Evolutionary conservation across 2,113 vertebrate species (phyloP).

Genomic region (Melanostigma gelatinosum): DNA sequence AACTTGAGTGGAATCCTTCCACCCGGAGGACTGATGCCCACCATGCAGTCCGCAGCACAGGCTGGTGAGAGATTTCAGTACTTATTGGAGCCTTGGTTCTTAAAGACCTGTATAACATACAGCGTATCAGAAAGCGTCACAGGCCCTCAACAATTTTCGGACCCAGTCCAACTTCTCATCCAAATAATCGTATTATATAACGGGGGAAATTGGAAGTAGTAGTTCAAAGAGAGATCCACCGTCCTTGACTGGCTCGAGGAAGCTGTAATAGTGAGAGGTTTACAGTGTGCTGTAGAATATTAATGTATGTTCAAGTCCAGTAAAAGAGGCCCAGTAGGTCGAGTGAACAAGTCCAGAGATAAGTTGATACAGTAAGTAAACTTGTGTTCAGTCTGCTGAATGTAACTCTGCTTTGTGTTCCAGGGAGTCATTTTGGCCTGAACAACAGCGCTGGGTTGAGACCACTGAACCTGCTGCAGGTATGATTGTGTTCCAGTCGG

Average conservation of each 20-base stretch:
- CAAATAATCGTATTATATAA: background rate
- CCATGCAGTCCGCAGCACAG: constrained; percentile 91
- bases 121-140: background rate
- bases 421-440: constrained; percentile 92
- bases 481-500: constrained; percentile 71
- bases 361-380: background rate
- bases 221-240: background rate
- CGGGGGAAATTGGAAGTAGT: background rate
- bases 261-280: background rate
- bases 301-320: background rate
- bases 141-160: background rate
- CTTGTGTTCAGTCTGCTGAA: background rate
- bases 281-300: background rate
- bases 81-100: background rate
- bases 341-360: background rate
- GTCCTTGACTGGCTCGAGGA: background rate
- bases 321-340: background rate
- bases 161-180: background rate
- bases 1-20: constrained; percentile 94
- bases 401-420: constrained; percentile 62
- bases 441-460: constrained; percentile 91
- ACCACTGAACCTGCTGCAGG: constrained; percentile 96
- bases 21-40: constrained; percentile 90
- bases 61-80: constrained; percentile 84
- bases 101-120: background rate